Base-by-base conservation (phyloP, 2,797 vertebrate species). In the Clarias fuscus region DNA sequence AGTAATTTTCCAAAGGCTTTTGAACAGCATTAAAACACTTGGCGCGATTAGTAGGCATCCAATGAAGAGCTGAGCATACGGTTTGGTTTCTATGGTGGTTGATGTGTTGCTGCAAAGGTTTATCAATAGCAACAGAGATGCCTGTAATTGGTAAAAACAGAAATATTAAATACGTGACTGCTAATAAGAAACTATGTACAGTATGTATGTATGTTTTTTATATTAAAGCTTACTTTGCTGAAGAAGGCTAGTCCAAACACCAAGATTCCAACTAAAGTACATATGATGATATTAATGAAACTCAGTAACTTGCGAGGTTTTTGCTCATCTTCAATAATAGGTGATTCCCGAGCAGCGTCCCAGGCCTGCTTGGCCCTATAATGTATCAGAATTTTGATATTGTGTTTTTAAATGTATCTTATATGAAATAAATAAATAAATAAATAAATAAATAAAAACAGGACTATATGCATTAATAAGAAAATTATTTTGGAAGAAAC, bases 1-100 rank as follows among this genome's bases (percentile, higher is more conserved):
- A 56, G 92, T 91, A 0, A 91, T 83, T 84, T 95, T 95, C 94
- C 94, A 95, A 0, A 92, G 0, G 84, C 92, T 92, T 89, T 94
- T 95, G 3, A 92, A 5, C 0, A 95, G 56, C 1, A 91, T 62
- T 7, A 92, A 64, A n/a, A 93, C 88, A 37, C 90, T 94, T 58
- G 94, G 92, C 1, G 86, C 33, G 0, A 94, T 72, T 13, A 94
- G 85, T 53, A 87, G 10, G n/a, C 93, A 92, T 43, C 90, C 92
- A 1, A 95, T 90, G 7, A 93, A 93, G 30, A 95, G 90, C 27
- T 93, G 87, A 22, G 89, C 90, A 0, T 93, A 89, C 0, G 93
- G 91, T 65, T 93, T 95, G 37, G 64, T 78, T 89, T 91, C 0
- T 85, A 68, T 11, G 2, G 76, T 15, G 77, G 40, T 61, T 92